Evolutionary conservation across 2,888 invertebrate species (phyloP), one percentile per base, ranked within the genome.

Genomic region (Elgonia sp.): DNA sequence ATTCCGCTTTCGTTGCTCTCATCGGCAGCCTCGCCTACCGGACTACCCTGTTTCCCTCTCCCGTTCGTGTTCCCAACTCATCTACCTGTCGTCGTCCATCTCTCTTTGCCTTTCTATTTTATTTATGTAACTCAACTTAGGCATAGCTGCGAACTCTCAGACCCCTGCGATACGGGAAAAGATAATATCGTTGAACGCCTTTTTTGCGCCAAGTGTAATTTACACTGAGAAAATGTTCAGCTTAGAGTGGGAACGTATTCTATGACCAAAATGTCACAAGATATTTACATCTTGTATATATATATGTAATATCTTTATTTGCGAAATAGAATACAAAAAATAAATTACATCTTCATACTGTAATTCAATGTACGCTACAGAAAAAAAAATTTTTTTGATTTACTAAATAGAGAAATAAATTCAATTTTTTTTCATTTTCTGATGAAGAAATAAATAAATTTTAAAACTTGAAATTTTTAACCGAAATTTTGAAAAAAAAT

Each of bases 1-100:
- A 89, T 89, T 73, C 87, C 75, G 72, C 87, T 90, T 89, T 87
- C 81, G 75, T 77, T 83, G 37, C 84, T 79, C 81, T 88, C 87
- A 73, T 83, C 76, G 67, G 1, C 60, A 60, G 40, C 83, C 76
- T 83, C 76, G 60, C 76, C 76, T 83, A 76, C 82, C 57, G 65
- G 55, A 65, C 65, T 89, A 83, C 89, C 87, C 69, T 12, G 12
- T 37, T 18, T 73, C 42, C 53, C 55, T 40, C 67, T 16, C 57
- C 69, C 90, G 81, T 87, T 85, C 83, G 42, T 16, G 57, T 42
- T 57, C 73, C 21, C 79, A 50, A 67, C 69, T 67, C 72, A 81
- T 72, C 80, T 70, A 81, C 72, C 79, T 65, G 53, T 79, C 72
- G 70, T 46, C 70, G 21, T 60, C 63, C 76, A 10, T 73, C 73